These are phyloP conservation scores for Poecile montanus DNA, from an alignment of 2,797 vertebrate species.

Conservation along the genomic window DNA sequence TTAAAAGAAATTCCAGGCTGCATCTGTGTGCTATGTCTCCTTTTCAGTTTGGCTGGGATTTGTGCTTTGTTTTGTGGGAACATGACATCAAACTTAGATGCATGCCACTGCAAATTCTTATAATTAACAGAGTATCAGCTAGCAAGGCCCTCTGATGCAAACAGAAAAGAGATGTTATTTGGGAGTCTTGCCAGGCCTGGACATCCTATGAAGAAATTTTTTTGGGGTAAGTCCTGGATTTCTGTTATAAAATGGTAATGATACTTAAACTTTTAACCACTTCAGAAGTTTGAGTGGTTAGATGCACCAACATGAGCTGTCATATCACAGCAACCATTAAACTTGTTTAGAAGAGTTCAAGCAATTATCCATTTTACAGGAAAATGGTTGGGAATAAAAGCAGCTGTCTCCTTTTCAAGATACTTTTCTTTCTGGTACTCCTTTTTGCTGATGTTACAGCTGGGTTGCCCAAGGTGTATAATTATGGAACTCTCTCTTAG, in stretches of 20 bases:
- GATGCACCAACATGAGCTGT: not conserved
- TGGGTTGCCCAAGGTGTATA: not conserved
- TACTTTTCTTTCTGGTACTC: not conserved
- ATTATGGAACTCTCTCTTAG: not conserved
- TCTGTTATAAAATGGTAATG: not conserved
- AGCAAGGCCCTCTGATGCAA: slow-evolving; percentile 89
- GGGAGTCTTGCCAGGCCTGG: slow-evolving; percentile 90
- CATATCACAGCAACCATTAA: not conserved
- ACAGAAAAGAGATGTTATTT: slow-evolving; percentile 94
- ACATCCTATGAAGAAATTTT: slow-evolving; percentile 97
- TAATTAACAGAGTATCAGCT: slow-evolving; percentile 88
- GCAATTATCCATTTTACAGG: not conserved
- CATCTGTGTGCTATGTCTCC: not conserved
- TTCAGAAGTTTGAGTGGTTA: not conserved
- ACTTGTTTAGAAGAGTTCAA: not conserved
- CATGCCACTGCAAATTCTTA: slow-evolving; percentile 12
- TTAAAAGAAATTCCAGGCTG: not conserved
- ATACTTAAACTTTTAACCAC: not conserved
- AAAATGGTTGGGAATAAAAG: not conserved
- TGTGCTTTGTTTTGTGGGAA: not conserved
- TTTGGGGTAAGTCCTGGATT: slow-evolving; percentile 86
- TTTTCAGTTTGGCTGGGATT: not conserved
- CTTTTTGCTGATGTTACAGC: not conserved
- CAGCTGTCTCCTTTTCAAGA: not conserved
- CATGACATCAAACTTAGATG: not conserved